These are phyloP conservation scores for Bos indicus DNA, from an alignment of 2,113 vertebrate genomes.

Conservation along the genomic window DNA sequence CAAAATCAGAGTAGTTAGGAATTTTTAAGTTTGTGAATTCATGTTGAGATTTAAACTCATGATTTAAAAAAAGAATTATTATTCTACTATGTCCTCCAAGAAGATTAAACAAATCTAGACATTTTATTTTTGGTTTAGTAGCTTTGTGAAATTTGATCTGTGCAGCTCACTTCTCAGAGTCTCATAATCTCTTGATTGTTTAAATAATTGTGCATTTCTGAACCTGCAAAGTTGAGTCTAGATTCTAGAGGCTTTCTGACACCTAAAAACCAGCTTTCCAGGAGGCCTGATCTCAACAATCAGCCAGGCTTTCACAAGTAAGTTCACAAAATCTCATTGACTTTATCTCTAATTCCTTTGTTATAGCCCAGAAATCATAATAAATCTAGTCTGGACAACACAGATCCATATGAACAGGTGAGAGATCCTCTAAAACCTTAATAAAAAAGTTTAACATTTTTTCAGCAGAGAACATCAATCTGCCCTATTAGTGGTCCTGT, in stretches of 20 bases:
- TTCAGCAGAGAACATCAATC: not conserved
- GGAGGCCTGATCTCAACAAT: not conserved
- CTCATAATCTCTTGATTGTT: not conserved
- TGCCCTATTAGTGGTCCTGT: not conserved
- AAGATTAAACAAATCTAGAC: not conserved
- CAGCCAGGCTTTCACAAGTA: not conserved
- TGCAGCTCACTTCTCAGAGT: not conserved
- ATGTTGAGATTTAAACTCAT: not conserved
- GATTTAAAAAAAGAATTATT: not conserved
- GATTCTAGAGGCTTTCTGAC: not conserved
- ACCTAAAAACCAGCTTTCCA: not conserved
- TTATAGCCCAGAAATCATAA: not conserved
- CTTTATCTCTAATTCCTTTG: not conserved
- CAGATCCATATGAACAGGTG: not conserved
- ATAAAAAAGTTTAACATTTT: not conserved
- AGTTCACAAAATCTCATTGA: not conserved
- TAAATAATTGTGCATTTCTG: not conserved
- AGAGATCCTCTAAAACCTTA: not conserved
- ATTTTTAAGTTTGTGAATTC: not conserved
- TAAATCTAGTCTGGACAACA: not conserved
- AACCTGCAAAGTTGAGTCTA: not conserved
- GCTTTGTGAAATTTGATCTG: not conserved
- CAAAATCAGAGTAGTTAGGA: not conserved
- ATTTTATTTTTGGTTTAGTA: conserved; percentile 21
- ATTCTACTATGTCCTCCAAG: not conserved